Base-by-base conservation (phyloP, 2,113 vertebrate species). In the Tor tambroides region DNA sequence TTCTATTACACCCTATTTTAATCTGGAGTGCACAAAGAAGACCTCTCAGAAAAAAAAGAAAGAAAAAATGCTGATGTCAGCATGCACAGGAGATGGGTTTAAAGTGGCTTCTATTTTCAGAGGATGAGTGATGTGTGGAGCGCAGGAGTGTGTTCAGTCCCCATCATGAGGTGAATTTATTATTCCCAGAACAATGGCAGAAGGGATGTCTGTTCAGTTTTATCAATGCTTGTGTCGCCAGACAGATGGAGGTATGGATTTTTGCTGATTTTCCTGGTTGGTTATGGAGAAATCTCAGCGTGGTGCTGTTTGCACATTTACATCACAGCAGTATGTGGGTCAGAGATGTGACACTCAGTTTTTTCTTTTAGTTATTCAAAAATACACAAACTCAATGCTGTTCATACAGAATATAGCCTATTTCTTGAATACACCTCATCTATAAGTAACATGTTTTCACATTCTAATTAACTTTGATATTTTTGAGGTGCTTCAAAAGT, bases 121-220 rank as follows among this genome's bases (percentile, higher is more conserved):
- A 2, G 12, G 11, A 46, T 46, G 43, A 46, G 43, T 9, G 43
- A 46, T 46, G 10, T 46, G 43, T 12, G 2, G 43, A 46, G 11
- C 11, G 2, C 43, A 46, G 43, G 43, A 46, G 43, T 46, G 43
- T 46, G 43, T 46, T 46, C 43, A 46, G 43, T 46, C 43, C 43
- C 43, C 43, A 46, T 46, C 43, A 83, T 59, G 32, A 43, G 77
- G 26, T 21, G 38, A 30, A 21, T 72, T 85, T 85, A 38, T 41
- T 81, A 49, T 41, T 65, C 19, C 26, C 14, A 28, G 51, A 84
- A 71, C 12, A 21, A 56, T 49, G 19, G 5, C 26, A 61, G 32
- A 80, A 59, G 54, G 15, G 30, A 61, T 79, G 4, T 49, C 30
- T 82, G 7, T 63, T 41, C 41, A 32, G 43, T 15, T 79, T 54